These are phyloP conservation scores for Gopherus evgoodei DNA, from an alignment of 2,113 vertebrate genomes.

Conservation along the genomic window DNA sequence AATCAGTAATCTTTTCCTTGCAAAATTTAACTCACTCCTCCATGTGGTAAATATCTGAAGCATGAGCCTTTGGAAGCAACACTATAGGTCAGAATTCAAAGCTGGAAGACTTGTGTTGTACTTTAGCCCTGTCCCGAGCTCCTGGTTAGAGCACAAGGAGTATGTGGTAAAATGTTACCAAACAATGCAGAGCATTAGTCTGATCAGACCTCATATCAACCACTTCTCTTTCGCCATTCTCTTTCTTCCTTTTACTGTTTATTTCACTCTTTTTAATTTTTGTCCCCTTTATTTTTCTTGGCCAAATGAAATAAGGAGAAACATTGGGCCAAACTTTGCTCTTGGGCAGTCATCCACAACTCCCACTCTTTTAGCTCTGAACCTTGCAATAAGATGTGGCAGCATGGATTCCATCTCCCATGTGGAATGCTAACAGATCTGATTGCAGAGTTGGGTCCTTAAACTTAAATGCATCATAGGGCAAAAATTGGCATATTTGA, in stretches of 20 bases:
- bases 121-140: background rate
- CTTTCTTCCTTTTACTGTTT: no score
- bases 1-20: background rate
- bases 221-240: background rate
- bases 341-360: background rate
- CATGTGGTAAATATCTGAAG: background rate
- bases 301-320: background rate
- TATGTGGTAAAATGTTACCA: background rate
- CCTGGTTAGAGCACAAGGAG: background rate
- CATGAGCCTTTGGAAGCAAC: background rate
- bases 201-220: background rate
- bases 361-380: rapidly evolving
- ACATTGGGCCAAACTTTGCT: background rate
- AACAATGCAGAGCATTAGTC: background rate
- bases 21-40: background rate
- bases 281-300: background rate
- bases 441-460: background rate
- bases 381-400: rapidly evolving
- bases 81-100: background rate
- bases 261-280: background rate
- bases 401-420: background rate
- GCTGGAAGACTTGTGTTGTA: background rate
- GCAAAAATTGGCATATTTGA: background rate
- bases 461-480: background rate
- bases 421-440: background rate